phyloP scores from a whole-genome alignment of 2,888 invertebrate genomes.

The Hypercompe scribonia region DNA sequence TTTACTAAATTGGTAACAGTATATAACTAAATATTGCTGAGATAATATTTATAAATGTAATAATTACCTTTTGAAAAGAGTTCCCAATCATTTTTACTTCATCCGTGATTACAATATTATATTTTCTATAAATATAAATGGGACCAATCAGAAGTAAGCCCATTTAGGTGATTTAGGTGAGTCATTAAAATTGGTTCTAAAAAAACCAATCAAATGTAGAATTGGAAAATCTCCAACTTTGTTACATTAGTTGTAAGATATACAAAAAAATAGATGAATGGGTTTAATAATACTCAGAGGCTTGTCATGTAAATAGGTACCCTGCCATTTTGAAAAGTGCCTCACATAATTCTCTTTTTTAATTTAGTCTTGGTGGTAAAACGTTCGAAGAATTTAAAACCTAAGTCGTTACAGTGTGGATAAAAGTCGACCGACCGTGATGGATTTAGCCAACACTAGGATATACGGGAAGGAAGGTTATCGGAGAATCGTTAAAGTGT shows the following conservation, averaged over 20 bases:
- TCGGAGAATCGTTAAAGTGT: constrained; percentile 1
- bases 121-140: no score
- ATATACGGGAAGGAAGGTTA: background rate
- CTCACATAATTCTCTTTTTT: background rate
- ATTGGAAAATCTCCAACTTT: no score
- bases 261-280: no score
- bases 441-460: constrained; percentile 1
- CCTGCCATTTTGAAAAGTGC: background rate
- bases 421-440: background rate
- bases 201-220: background rate
- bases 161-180: background rate
- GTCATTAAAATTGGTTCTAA: background rate
- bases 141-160: no score
- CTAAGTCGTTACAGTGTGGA: background rate
- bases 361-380: background rate
- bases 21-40: no score
- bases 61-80: no score
- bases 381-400: background rate
- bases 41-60: no score
- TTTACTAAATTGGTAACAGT: no score
- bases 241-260: background rate
- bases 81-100: no score
- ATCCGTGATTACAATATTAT: no score
- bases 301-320: background rate
- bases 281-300: background rate